Evolutionary conservation across 2,113 vertebrate species (phyloP).

Genomic region (Calonectris borealis): DNA sequence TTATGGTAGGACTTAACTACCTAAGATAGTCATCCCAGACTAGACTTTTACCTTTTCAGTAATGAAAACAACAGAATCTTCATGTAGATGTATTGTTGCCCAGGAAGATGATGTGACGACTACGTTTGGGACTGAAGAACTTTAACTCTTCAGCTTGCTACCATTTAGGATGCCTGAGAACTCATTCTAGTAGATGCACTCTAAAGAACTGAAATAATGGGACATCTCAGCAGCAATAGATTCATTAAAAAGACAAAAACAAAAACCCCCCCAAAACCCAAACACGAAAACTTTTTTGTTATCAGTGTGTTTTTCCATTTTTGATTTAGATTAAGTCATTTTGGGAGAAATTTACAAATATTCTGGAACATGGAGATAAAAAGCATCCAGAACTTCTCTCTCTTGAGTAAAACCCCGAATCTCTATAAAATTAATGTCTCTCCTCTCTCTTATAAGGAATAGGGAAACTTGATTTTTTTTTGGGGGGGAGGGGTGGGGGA

Average conservation of each 20-base stretch:
- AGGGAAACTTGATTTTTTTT: not conserved
- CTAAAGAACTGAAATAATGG: not conserved
- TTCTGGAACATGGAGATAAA: not conserved
- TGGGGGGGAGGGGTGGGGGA: rapidly evolving
- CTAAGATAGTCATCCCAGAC: not conserved
- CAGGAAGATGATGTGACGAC: not conserved
- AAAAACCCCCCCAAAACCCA: not conserved
- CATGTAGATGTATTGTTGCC: not conserved
- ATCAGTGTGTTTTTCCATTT: not conserved
- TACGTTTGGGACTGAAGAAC: not conserved
- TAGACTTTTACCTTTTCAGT: not conserved
- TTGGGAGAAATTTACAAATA: not conserved
- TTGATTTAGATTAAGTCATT: not conserved
- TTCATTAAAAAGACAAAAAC: not conserved
- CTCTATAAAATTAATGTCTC: not conserved
- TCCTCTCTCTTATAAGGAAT: not conserved
- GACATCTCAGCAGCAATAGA: not conserved
- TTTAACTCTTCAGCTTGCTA: not conserved
- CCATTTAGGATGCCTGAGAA: not conserved
- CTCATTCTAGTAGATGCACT: not conserved
- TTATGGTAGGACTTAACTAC: not conserved
- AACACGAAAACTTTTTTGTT: not conserved
- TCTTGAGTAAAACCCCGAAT: not conserved
- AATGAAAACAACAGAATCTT: not conserved
- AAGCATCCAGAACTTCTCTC: not conserved